phyloP scores from a whole-genome alignment of 2,113 vertebrate species.

The Nannospalax galili region DNA sequence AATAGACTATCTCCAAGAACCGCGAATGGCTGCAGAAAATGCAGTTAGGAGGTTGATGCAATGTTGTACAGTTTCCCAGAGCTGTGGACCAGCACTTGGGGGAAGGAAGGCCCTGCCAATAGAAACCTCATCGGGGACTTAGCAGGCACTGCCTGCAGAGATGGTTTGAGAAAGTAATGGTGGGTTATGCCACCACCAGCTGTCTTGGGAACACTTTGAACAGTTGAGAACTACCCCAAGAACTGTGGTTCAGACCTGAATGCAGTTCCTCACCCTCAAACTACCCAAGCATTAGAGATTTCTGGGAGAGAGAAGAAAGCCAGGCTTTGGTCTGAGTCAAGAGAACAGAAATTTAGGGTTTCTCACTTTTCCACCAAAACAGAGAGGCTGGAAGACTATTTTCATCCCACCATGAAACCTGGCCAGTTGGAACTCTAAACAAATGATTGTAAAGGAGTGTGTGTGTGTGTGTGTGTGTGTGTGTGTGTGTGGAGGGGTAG shows the following conservation, averaged over 20 bases:
- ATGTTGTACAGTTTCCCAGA: not conserved
- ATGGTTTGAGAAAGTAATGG: not conserved
- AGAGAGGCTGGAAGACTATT: not conserved
- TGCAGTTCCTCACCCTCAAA: not conserved
- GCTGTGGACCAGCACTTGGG: not conserved
- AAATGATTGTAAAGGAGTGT: not conserved
- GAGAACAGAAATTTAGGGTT: not conserved
- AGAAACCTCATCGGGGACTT: not conserved
- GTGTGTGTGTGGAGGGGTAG: rapidly evolving
- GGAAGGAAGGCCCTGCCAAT: not conserved
- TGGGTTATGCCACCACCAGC: not conserved
- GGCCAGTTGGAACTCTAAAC: not conserved
- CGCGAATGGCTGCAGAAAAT: not conserved
- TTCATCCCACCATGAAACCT: not conserved
- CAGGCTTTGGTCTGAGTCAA: not conserved
- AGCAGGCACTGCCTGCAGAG: not conserved
- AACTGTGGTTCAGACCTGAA: not conserved
- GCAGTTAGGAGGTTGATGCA: not conserved
- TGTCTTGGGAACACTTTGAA: not conserved
- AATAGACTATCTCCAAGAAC: not conserved
- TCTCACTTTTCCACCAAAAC: conserved; percentile 8
- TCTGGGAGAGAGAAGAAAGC: not conserved
- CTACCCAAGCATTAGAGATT: not conserved
- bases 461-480: no score
- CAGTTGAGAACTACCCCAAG: not conserved